Conservation (phyloP, 2,113 vertebrate species). For the Gila orcuttii region DNA sequence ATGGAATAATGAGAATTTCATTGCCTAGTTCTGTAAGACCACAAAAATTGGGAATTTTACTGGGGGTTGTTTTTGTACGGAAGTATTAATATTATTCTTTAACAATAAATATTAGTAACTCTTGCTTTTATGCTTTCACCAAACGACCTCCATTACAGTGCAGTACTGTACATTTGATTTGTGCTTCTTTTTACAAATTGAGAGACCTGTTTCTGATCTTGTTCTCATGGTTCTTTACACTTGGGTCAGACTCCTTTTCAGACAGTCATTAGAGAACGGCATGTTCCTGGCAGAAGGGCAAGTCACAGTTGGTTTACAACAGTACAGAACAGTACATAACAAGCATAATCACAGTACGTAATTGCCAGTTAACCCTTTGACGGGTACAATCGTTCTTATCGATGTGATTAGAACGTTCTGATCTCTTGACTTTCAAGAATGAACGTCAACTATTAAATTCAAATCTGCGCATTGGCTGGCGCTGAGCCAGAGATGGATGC, state of each 20-base stretch:
- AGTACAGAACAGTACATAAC: too few relatives aligned
- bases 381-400: too few relatives aligned
- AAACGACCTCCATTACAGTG: not conserved
- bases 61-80: not conserved
- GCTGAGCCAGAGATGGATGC: too few relatives aligned
- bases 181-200: not conserved
- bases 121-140: not conserved
- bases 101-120: not conserved
- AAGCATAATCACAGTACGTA: too few relatives aligned
- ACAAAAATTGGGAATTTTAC: not conserved
- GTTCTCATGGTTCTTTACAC: not conserved
- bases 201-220: not conserved
- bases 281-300: slow-evolving; percentile 48
- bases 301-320: not conserved
- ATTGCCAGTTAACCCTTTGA: too few relatives aligned
- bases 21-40: not conserved
- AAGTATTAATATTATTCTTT: not conserved
- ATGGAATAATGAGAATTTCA: not conserved
- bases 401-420: too few relatives aligned
- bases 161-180: not conserved
- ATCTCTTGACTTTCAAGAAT: too few relatives aligned
- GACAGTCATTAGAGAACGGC: not conserved
- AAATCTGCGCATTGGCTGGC: too few relatives aligned
- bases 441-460: too few relatives aligned
- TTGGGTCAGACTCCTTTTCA: not conserved